Percentiles rank a stretch among this genome's conserved stretches.
phyloP scores from a whole-genome alignment of 2,888 invertebrate species.

The Cantharis lateralis region DNA sequence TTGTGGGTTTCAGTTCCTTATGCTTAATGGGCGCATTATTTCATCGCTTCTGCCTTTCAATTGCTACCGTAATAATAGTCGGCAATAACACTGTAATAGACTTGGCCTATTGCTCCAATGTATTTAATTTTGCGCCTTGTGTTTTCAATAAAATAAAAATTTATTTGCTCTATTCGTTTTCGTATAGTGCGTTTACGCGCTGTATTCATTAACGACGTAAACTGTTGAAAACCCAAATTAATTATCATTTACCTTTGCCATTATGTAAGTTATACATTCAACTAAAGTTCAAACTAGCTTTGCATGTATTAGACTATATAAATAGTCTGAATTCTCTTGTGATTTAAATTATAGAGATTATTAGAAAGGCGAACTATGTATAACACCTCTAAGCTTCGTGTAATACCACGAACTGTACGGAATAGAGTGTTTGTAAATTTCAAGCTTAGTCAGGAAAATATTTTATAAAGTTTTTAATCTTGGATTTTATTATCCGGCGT shows the following conservation, averaged over 20 bases:
- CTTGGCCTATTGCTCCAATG: background rate
- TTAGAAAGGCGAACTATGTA: conserved; percentile 28
- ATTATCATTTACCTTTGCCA: conserved; percentile 22
- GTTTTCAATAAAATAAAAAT: background rate
- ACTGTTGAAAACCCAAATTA: conserved; percentile 17
- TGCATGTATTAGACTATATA: conserved; percentile 28
- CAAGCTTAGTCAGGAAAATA: conserved; percentile 10
- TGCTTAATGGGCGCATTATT: background rate
- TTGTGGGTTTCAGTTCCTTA: background rate
- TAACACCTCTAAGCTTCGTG: conserved; percentile 25
- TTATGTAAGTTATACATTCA: conserved; percentile 24
- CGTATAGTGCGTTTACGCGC: background rate
- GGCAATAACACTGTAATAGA: background rate
- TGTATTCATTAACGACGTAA: background rate
- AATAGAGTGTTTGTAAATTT: conserved; percentile 23
- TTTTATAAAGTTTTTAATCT: background rate
- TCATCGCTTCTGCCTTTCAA: background rate
- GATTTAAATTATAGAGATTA: conserved; percentile 29
- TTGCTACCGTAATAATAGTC: background rate
- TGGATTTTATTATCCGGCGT: background rate
- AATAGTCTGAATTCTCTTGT: conserved; percentile 27
- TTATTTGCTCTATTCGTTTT: background rate
- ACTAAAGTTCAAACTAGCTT: conserved; percentile 25
- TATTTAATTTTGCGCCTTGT: background rate
- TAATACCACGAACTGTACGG: conserved; percentile 22